Conservation (phyloP, 1,140 invertebrate species). For the Neoseiulus cucumeris region DNA sequence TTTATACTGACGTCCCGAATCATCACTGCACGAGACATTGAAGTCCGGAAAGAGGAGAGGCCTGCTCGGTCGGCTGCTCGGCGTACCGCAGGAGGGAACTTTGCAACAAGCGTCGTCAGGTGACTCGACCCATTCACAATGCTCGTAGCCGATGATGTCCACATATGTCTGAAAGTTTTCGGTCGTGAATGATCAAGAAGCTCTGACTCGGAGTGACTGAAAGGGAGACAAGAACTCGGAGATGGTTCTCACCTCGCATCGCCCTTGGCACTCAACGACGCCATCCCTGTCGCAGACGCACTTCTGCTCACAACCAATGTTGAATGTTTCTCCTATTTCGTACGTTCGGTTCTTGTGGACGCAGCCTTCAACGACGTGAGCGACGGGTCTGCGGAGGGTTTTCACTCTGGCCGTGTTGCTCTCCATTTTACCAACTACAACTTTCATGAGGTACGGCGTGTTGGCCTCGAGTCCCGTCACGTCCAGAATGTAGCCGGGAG, state of each 20-base stretch:
- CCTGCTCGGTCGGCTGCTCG: background rate
- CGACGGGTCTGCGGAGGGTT: background rate
- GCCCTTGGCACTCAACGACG: slow-evolving; percentile 45
- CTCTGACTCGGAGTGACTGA: background rate
- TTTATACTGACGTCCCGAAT: background rate
- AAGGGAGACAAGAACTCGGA: background rate
- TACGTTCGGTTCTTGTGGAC: slow-evolving; percentile 22
- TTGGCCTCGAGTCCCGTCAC: background rate
- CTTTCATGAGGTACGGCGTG: background rate
- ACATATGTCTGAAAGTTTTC: slow-evolving; percentile 33
- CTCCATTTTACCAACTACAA: background rate
- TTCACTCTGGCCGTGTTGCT: background rate
- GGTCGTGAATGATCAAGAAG: slow-evolving; percentile 21
- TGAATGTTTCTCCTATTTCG: slow-evolving; percentile 21
- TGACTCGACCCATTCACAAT: slow-evolving; percentile 40
- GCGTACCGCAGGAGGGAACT: slow-evolving; percentile 42
- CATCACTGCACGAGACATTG: background rate
- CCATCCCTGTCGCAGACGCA: slow-evolving; percentile 34
- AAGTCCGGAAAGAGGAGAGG: background rate
- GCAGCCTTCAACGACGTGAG: slow-evolving; percentile 20
- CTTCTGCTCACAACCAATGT: slow-evolving; percentile 24
- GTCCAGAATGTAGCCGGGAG: background rate
- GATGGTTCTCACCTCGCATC: slow-evolving; percentile 26
- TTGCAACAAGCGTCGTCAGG: slow-evolving; percentile 60
- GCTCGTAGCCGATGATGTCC: slow-evolving; percentile 32